Percentiles rank a stretch among this genome's conserved stretches.
phyloP scores from a whole-genome alignment of 2,113 vertebrate genomes.

The Megalops atlanticus region DNA sequence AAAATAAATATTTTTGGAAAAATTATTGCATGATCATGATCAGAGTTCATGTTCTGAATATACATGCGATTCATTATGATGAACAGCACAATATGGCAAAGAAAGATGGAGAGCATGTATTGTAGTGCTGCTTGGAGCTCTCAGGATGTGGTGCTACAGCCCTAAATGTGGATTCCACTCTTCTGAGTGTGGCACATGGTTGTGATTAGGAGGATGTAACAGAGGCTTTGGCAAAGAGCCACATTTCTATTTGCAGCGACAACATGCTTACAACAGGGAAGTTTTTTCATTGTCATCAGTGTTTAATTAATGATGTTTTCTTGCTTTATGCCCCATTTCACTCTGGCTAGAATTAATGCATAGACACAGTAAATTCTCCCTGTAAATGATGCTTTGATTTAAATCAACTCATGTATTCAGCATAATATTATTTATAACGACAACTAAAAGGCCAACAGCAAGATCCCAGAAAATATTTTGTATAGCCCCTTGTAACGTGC shows the following conservation, averaged over 20 bases:
- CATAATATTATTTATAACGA: neutral
- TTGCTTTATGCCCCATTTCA: neutral
- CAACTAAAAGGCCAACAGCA: neutral
- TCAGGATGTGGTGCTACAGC: neutral
- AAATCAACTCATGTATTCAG: neutral
- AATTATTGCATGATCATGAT: too few relatives aligned
- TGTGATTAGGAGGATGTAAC: conserved; percentile 18
- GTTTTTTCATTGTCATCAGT: conserved; percentile 16
- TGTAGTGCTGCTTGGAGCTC: neutral
- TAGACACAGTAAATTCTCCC: neutral
- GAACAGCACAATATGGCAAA: neutral
- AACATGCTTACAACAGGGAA: neutral
- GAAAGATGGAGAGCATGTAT: neutral
- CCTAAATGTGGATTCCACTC: neutral
- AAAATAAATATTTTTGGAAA: too few relatives aligned
- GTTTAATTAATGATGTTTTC: conserved; percentile 1
- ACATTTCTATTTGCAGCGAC: neutral
- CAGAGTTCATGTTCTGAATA: neutral
- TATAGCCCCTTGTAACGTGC: neutral
- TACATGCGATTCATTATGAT: neutral
- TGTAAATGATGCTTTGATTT: neutral
- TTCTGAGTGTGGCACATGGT: neutral
- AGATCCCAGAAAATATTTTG: neutral
- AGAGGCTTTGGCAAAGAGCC: neutral
- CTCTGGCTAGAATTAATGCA: neutral